Percentiles rank a stretch among this genome's conserved stretches.
These are phyloP conservation scores for Lacanobia oleracea DNA, from an alignment of 2,888 invertebrate species.

Conservation along the genomic window DNA sequence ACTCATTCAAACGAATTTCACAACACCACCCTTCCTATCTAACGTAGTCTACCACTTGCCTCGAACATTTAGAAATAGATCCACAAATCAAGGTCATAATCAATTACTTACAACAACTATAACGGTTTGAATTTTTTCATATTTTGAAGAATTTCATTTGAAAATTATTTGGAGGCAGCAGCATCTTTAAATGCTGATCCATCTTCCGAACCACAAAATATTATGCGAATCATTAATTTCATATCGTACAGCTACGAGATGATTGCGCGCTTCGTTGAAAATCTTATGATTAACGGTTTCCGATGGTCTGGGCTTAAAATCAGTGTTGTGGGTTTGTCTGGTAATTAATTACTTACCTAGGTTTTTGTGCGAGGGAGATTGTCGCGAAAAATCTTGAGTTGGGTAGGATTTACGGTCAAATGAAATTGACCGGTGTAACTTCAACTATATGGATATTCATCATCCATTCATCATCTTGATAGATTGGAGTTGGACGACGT, in stretches of 20 bases:
- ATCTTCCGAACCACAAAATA: neutral
- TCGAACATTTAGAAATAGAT: too few species aligned
- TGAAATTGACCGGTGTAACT: neutral
- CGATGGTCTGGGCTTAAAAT: slow-evolving; percentile 27
- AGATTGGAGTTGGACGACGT: too few species aligned
- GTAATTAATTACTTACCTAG: slow-evolving; percentile 39
- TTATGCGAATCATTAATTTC: slow-evolving; percentile 43
- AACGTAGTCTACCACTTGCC: too few species aligned
- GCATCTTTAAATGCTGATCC: too few species aligned
- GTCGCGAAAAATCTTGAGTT: neutral
- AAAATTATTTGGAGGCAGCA: neutral
- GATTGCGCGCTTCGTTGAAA: slow-evolving; percentile 31
- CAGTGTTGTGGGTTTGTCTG: slow-evolving; percentile 11
- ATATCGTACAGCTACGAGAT: slow-evolving; percentile 16
- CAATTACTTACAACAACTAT: too few species aligned
- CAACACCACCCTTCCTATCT: too few species aligned
- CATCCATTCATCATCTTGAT: too few species aligned
- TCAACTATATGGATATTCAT: too few species aligned
- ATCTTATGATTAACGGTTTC: slow-evolving; percentile 52
- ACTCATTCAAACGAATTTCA: too few species aligned
- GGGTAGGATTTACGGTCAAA: neutral
- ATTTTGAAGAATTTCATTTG: neutral
- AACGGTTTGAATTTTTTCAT: too few species aligned
- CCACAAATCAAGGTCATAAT: too few species aligned
- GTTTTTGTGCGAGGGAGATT: neutral